These are phyloP conservation scores for Nycticebus coucang DNA, from an alignment of 2,113 vertebrate species.

Conservation along the genomic window DNA sequence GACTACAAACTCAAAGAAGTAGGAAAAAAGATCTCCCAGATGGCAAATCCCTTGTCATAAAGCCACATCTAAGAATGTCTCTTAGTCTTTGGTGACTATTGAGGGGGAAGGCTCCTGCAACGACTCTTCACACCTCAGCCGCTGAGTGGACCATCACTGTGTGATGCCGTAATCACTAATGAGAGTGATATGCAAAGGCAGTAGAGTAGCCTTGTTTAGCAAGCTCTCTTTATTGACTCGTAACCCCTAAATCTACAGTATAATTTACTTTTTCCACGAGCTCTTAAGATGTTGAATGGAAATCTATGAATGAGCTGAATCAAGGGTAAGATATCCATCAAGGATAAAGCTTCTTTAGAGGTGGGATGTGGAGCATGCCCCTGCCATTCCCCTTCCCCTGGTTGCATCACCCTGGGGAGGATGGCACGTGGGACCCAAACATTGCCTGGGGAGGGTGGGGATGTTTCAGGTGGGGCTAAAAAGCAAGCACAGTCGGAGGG, in stretches of 20 bases:
- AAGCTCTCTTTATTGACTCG: neutral
- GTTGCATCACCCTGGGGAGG: accelerated
- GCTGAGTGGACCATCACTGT: accelerated
- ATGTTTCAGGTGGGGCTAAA: neutral
- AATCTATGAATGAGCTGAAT: neutral
- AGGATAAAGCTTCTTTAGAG: neutral
- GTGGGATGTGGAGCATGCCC: accelerated
- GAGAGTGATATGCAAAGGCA: neutral
- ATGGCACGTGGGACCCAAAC: too few relatives aligned
- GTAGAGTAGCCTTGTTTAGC: neutral
- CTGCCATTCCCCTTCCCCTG: neutral
- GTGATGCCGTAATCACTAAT: accelerated
- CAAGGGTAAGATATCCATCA: neutral
- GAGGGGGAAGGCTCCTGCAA: neutral
- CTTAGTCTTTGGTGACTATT: neutral
- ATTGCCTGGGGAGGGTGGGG: neutral
- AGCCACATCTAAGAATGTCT: neutral
- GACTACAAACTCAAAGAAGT: neutral
- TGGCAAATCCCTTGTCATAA: neutral
- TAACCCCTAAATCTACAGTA: neutral
- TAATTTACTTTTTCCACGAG: neutral
- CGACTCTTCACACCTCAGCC: too few relatives aligned
- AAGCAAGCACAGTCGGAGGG: accelerated
- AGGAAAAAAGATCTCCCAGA: neutral
- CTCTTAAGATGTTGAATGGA: neutral